Evolutionary conservation across 2,797 vertebrate genomes (phyloP), one percentile per base, ranked within the genome.

Genomic region (Labroides dimidiatus): DNA sequence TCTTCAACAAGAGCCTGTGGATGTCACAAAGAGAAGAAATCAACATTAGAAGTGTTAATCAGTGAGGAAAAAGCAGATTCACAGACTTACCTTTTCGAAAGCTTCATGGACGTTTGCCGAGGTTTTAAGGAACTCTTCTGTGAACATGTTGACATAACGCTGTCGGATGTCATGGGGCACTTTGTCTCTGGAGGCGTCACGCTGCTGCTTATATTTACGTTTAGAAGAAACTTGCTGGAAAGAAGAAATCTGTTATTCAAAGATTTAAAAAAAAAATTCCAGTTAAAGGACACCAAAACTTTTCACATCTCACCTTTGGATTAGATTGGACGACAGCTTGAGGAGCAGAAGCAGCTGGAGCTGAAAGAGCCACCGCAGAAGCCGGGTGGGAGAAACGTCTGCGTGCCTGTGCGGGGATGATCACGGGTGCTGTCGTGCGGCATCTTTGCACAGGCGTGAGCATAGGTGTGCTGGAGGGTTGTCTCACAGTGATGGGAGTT

Each of bases 1-100:
- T 98, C 95, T 86, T 96, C 95, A 23, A 70, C 81, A 24, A 95
- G 72, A 1, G 95, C 95, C 95, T 97, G 36, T 61, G 10, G 23
- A 58, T 14, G 54, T 36, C 1, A 73, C 30, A 4, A 7, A 4
- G 14, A 24, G 15, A 0, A 10, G 12, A 4, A 37, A 63, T n/a
- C 0, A 19, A 41, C 3, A 54, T 48, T n/a, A n/a, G 27, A 3
- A 50, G n/a, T 15, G 37, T 36, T 36, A 2, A 2, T 30, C 39
- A 63, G 20, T 10, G 10, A 54, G 13, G n/a, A 36, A 19, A 0
- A 51, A 1, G 20, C 51, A 19, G 15, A 20, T 10, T 12, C 13
- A 37, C 14, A 45, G 45, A 6, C 58, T 84, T 64, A 96, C 95
- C 94, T 95, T 96, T 53, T 94, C 87, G 81, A 96, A 91, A 48